Evolutionary conservation across 1,140 invertebrate species (phyloP).

Genomic region (Calliphora vicina): DNA sequence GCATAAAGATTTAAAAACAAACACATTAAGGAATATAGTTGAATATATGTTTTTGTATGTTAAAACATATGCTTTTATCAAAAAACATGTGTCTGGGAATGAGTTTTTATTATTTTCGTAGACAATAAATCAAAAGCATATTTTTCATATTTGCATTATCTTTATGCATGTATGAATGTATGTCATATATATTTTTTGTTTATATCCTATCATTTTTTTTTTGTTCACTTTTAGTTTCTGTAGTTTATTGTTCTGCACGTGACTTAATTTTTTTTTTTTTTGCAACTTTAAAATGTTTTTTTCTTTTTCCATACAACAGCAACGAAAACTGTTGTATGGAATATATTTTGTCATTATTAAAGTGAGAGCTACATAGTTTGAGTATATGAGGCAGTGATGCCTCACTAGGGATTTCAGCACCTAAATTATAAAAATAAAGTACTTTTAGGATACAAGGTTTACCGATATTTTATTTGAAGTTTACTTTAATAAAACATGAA

Average conservation of each 20-base stretch:
- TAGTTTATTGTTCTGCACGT: conserved; percentile 1
- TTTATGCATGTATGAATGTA: neutral
- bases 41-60: too few relatives aligned
- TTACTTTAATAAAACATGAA: too few relatives aligned
- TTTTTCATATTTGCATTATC: conserved; percentile 12
- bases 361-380: neutral
- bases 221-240: neutral
- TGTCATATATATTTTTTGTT: neutral
- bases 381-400: too few relatives aligned
- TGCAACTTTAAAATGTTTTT: neutral
- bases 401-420: too few relatives aligned
- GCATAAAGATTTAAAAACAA: too few relatives aligned
- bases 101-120: neutral
- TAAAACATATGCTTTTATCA: too few relatives aligned
- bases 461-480: too few relatives aligned
- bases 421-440: too few relatives aligned
- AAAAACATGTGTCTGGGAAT: too few relatives aligned
- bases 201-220: neutral
- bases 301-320: too few relatives aligned
- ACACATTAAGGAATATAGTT: too few relatives aligned
- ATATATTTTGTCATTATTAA: neutral
- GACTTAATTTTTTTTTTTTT: neutral
- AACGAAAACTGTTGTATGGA: neutral
- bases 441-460: too few relatives aligned
- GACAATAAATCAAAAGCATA: conserved; percentile 8